Evolutionary conservation across 2,113 vertebrate species (phyloP).

Genomic region (Anoplopoma fimbria): DNA sequence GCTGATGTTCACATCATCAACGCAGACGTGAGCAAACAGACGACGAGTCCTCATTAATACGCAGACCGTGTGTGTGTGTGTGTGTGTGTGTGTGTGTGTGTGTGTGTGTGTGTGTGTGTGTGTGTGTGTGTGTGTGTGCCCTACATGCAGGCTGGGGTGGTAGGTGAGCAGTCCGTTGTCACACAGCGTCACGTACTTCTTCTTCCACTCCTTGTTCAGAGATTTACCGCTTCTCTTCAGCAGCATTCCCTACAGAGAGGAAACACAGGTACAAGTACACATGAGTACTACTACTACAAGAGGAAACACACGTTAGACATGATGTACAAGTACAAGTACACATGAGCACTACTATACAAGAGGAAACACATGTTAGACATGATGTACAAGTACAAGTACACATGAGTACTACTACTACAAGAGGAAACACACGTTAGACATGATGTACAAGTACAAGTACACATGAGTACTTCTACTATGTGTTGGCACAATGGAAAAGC

Average conservation of each 20-base stretch:
- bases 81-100: background rate
- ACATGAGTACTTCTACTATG: no score
- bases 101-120: constrained; percentile 11
- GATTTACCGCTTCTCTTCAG: constrained; percentile 96
- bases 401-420: no score
- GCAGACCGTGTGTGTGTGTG: constrained; percentile 21
- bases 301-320: no score
- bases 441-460: no score
- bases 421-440: no score
- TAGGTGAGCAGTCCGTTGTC: constrained; percentile 97
- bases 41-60: constrained; percentile 74
- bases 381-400: no score
- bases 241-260: constrained; percentile 91
- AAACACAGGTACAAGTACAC: background rate
- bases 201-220: constrained; percentile 98
- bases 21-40: constrained; percentile 72
- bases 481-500: no score
- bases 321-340: no score
- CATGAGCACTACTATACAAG: no score
- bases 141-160: constrained; percentile 96
- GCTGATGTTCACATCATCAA: constrained; percentile 73
- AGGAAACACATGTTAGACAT: no score
- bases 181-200: constrained; percentile 96
- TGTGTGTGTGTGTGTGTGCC: constrained; percentile 59
- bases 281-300: no score